Evolutionary conservation across 2,888 invertebrate species (phyloP).

Genomic region (Drosophila flavopinicola): DNA sequence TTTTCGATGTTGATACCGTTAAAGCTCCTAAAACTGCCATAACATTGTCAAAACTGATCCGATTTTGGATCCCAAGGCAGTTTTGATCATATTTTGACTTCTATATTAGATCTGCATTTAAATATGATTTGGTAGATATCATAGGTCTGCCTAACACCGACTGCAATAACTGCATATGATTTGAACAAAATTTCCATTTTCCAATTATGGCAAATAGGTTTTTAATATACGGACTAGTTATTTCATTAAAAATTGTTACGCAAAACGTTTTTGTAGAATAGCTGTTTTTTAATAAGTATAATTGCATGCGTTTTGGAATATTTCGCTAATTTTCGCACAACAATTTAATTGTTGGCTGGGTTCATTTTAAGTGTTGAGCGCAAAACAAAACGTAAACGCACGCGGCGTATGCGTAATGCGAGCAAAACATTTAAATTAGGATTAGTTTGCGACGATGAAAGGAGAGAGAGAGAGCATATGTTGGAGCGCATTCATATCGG

Average conservation of each 20-base stretch:
- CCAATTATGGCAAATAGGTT: constrained; percentile 62
- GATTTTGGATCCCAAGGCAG: no score
- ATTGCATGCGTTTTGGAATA: constrained; percentile 10
- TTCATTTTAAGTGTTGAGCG: constrained; percentile 27
- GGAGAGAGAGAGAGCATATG: not conserved
- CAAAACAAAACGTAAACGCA: constrained; percentile 4
- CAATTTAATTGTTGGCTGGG: constrained; percentile 65
- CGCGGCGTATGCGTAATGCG: constrained; percentile 37
- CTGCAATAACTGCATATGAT: constrained; percentile 11
- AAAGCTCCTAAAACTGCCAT: no score
- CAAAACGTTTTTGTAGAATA: constrained; percentile 44
- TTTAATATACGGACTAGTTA: constrained; percentile 54
- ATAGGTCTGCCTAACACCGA: no score
- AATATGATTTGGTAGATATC: no score
- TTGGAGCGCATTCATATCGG: constrained; percentile 58
- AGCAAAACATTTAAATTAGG: constrained; percentile 70
- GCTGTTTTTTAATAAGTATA: constrained; percentile 5
- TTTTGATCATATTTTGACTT: no score
- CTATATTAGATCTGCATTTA: no score
- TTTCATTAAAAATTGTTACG: constrained; percentile 69
- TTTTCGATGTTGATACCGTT: no score
- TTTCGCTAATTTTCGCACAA: constrained; percentile 45
- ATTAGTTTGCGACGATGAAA: constrained; percentile 58
- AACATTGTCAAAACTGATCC: no score
- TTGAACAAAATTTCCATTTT: constrained; percentile 48